phyloP scores from a whole-genome alignment of 2,113 vertebrate species.

The Mionectes macconnelli region DNA sequence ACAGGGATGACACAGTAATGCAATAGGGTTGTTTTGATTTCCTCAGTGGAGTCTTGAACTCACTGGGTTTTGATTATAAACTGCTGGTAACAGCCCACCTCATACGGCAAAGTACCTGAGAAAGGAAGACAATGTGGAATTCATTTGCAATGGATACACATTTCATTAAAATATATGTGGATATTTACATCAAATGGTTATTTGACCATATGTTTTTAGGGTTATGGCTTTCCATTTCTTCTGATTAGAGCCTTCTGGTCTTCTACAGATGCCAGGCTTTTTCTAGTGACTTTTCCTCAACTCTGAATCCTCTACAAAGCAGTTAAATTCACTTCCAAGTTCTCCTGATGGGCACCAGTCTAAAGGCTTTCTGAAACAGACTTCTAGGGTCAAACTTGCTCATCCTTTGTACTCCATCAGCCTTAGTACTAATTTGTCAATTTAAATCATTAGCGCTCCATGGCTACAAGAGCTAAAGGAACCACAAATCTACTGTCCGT shows the following conservation, averaged over 20 bases:
- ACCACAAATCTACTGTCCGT: neutral
- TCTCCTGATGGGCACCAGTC: neutral
- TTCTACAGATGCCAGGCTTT: neutral
- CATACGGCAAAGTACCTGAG: neutral
- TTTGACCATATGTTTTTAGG: neutral
- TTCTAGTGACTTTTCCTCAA: neutral
- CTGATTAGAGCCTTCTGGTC: neutral
- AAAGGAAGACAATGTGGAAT: neutral
- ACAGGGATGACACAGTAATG: neutral
- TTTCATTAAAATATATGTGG: neutral
- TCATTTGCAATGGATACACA: neutral
- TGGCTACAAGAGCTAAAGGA: neutral
- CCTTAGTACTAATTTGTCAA: neutral
- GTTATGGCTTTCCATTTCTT: neutral
- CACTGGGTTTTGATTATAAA: neutral
- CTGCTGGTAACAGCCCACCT: neutral
- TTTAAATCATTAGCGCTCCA: neutral
- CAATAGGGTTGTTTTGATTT: neutral
- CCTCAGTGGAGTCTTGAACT: neutral
- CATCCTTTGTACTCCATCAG: neutral
- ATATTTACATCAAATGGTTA: neutral
- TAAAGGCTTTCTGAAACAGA: neutral
- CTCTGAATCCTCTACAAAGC: neutral
- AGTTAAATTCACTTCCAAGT: neutral
- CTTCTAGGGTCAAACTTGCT: neutral